Base-by-base conservation (phyloP, 2,888 invertebrate genomes). In the Eumacrocentrus americanus region DNA sequence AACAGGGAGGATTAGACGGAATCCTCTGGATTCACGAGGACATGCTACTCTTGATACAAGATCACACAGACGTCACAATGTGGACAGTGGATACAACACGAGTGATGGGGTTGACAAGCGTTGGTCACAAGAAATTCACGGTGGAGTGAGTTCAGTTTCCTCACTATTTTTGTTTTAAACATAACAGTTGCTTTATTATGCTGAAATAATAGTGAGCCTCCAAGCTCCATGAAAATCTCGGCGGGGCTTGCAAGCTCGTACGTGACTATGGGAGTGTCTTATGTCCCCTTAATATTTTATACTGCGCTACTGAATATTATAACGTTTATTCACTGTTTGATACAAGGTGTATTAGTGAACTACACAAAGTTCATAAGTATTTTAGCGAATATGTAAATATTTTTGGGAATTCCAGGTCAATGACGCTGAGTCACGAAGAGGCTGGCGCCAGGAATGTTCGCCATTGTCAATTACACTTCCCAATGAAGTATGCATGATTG, bases 81-180 rank as follows among this genome's bases (percentile, higher is more conserved):
- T 92, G 16, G 95, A 95, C 79, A 94, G 94, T 64, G 94, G 94
- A 0, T 95, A 94, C 81, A 92, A 91, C 81, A 94, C 94, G 5
- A 89, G 90, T 70, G 94, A 94, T 80, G 90, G 91, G 0, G 84
- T 89, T 48, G 91, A 92, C 70, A 91, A 91, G 78, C 85, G 91
- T 73, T 92, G 92, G 91, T 91, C 91, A n/a, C 91, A 91, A 81
- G 91, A 92, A 74, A 80, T 84, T 82, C 86, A 77, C 66, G 77
- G 69, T 69, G 78, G 68, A 77, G 80, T 80, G 72, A 76, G 80
- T 79, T 65, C 70, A 60, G 54, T 75, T 61, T 62, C 6, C 60
- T 61, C 52, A 61, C 44, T 11, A 16, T 40, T 23, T 35, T 37
- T 35, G 5, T 23, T 4, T n/a, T 37, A 2, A 2, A 22, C 46